These are phyloP conservation scores for Lymantria monacha DNA, from an alignment of 2,888 invertebrate species.

Conservation along the genomic window DNA sequence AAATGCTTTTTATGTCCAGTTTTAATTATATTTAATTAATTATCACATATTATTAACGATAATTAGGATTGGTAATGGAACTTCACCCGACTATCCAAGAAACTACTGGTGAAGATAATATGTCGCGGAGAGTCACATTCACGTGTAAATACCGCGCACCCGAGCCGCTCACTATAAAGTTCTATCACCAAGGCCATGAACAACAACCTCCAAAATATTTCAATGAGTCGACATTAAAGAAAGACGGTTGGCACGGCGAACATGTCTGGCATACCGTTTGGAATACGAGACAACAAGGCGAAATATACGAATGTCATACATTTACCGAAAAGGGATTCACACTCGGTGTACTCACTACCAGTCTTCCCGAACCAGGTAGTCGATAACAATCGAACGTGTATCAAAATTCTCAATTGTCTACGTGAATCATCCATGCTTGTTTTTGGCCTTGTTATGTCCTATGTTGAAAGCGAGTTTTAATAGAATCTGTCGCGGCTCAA, in stretches of 20 bases:
- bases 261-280: constrained; percentile 54
- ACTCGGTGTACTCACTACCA: constrained; percentile 63
- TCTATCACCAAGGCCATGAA: constrained; percentile 54
- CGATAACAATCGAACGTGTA: constrained; percentile 20
- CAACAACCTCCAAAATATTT: constrained; percentile 47
- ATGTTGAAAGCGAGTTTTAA: not conserved
- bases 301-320: constrained; percentile 64
- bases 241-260: constrained; percentile 64
- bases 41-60: constrained; percentile 10
- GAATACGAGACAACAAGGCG: constrained; percentile 51
- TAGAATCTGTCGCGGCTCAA: not conserved
- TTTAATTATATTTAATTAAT: not conserved
- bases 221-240: constrained; percentile 48
- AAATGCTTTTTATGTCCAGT: not conserved
- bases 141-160: constrained; percentile 70
- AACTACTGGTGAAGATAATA: constrained; percentile 29
- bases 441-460: constrained; percentile 5
- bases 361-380: constrained; percentile 48
- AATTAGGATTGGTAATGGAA: constrained; percentile 71
- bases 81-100: constrained; percentile 62
- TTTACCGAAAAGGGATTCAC: constrained; percentile 58
- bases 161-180: constrained; percentile 63
- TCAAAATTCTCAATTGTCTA: constrained; percentile 23
- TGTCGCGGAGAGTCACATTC: constrained; percentile 50
- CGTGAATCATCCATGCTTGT: constrained; percentile 24